Evolutionary conservation across 2,888 invertebrate genomes (phyloP).

Genomic region (Ophioninae sp.): DNA sequence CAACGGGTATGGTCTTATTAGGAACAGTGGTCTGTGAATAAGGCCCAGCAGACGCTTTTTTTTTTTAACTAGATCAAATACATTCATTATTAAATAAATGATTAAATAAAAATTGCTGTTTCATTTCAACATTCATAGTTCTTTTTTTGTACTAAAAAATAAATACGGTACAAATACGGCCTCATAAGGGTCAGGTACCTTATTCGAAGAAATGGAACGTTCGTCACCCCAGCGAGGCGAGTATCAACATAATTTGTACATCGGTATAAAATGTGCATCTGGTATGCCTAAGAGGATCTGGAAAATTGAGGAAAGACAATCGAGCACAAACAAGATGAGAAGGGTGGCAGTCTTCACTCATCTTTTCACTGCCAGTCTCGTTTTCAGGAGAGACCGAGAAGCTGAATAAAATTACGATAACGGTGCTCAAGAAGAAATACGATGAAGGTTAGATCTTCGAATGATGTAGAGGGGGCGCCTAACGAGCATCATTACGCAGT

Average conservation of each 20-base stretch:
- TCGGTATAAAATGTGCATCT: background rate
- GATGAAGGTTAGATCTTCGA: background rate
- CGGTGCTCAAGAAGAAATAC: slow-evolving; percentile 14
- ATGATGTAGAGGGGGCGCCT: background rate
- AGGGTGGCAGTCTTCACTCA: background rate
- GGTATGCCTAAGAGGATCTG: background rate
- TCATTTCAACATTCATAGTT: no score
- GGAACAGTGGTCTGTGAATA: no score
- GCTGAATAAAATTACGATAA: slow-evolving; percentile 16
- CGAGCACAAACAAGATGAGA: background rate
- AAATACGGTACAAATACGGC: no score
- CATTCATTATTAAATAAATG: no score
- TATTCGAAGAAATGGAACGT: background rate
- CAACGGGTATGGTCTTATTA: no score
- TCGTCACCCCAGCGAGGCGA: no score
- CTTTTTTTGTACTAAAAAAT: no score
- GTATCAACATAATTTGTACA: background rate
- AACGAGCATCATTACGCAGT: slow-evolving; percentile 29
- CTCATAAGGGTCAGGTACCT: no score
- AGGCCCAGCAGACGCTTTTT: no score
- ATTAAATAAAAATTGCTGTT: no score
- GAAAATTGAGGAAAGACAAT: background rate
- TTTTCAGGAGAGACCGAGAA: background rate
- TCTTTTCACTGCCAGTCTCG: background rate
- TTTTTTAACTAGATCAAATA: no score